Conservation (phyloP, 2,888 invertebrate genomes). For the Meghimatium bilineatum region DNA sequence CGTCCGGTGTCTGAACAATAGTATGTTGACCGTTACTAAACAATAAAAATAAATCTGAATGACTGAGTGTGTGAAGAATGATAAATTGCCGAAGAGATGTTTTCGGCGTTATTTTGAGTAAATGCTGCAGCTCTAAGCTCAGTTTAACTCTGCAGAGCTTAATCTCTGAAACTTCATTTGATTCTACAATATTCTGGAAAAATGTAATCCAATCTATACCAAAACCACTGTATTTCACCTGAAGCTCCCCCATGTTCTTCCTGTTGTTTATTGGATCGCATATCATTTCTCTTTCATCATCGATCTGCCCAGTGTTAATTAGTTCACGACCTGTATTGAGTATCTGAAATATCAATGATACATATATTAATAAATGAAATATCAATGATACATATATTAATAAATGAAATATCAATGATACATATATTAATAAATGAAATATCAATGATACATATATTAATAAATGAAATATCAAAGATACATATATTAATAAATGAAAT, state of each 20-base stretch:
- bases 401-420: neutral
- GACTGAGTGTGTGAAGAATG: constrained; percentile 57
- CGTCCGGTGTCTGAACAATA: neutral
- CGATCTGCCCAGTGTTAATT: neutral
- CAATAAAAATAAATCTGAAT: constrained; percentile 58
- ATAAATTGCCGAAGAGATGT: constrained; percentile 57
- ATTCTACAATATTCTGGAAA: constrained; percentile 50
- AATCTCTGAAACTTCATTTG: constrained; percentile 43
- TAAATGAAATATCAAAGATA: too few relatives aligned
- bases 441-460: too few relatives aligned
- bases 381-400: neutral
- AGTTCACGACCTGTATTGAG: constrained; percentile 28
- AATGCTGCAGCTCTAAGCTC: constrained; percentile 51
- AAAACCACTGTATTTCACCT: constrained; percentile 50
- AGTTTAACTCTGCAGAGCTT: constrained; percentile 47
- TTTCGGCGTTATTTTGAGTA: constrained; percentile 55
- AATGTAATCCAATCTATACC: constrained; percentile 54
- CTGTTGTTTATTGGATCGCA: constrained; percentile 38
- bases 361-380: neutral
- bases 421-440: too few relatives aligned
- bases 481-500: too few relatives aligned
- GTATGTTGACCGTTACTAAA: constrained; percentile 50
- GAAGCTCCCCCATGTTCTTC: constrained; percentile 47
- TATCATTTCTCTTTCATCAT: neutral
- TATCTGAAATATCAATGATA: constrained; percentile 39